Evolutionary conservation across 2,113 vertebrate genomes (phyloP), one percentile per base, ranked within the genome.

Genomic region (Lagopus leucura): DNA sequence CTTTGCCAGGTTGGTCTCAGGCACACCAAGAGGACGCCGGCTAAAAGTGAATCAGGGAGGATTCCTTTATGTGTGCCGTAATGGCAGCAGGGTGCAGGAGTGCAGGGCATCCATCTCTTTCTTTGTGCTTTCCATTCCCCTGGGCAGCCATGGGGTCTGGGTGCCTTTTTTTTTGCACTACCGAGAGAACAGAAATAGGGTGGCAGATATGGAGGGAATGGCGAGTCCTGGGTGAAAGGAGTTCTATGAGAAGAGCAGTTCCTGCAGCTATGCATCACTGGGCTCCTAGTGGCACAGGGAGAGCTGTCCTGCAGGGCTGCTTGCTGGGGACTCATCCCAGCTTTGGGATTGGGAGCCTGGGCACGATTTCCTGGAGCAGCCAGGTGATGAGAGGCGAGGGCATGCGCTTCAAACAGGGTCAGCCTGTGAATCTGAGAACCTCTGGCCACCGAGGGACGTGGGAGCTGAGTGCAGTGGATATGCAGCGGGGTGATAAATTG

Each of bases 401-500:
- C 8, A 10, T 22, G 16, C 10, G 60, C 27, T 36, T 38, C 8
- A 30, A 64, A 13, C 50, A 17, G 24, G 24, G n/a, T 57, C 43
- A 43, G 40, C 40, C 55, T 47, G 54, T 13, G 10, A 36, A 36
- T 27, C 16, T 20, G 30, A 61, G 47, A 61, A 38, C 7, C 52
- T 36, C 48, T 32, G 47, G 10, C 6, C 30, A 7, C 17, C 4
- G 12, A 45, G 21, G n/a, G 43, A 13, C 2, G 24, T 18, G 65
- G 27, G 57, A 1, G 3, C 30, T 0, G 4, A 50, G 28, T 1
- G 42, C 17, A 18, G 50, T 13, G 11, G 20, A 4, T 60, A 2
- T 8, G 2, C 43, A n/a, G 1, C 0, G 3, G 28, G 43, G 28
- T 4, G 61, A 27, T 65, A 4, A 57, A 47, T 2, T 16, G 32